Conservation (phyloP, 2,113 vertebrate species). For the Eulemur macaco region DNA sequence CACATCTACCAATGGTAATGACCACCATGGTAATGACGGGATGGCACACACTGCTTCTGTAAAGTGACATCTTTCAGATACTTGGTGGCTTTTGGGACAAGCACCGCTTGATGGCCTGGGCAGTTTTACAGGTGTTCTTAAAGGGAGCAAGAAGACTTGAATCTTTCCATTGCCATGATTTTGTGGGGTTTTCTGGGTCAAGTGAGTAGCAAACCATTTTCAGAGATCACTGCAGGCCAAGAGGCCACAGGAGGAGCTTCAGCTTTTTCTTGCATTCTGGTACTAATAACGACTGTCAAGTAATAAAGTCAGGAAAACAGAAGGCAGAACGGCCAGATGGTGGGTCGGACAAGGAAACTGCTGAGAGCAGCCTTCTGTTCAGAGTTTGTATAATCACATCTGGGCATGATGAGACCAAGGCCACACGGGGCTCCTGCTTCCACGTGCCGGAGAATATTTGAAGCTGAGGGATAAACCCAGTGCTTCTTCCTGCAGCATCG, state of each 20-base stretch:
- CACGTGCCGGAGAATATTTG: neutral
- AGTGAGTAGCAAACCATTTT: neutral
- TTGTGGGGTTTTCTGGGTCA: neutral
- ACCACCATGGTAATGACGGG: fast-evolving
- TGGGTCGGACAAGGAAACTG: neutral
- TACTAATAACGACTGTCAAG: neutral
- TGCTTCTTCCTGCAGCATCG: neutral
- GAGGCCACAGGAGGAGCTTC: neutral
- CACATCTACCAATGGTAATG: neutral
- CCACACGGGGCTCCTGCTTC: too few relatives aligned
- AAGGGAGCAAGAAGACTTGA: neutral
- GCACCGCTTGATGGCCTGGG: neutral
- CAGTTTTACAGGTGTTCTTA: neutral
- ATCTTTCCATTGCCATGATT: neutral
- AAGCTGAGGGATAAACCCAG: neutral
- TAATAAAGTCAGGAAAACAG: neutral
- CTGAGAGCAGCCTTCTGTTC: neutral
- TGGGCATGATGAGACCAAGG: neutral
- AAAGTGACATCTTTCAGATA: neutral
- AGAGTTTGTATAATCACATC: neutral
- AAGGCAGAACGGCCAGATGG: neutral
- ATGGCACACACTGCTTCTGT: neutral
- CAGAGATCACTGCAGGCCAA: neutral
- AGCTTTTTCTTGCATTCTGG: neutral
- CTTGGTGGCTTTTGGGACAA: neutral